Evolutionary conservation across 2,113 vertebrate genomes (phyloP), one percentile per base, ranked within the genome.

Genomic region (Pimephales promelas): DNA sequence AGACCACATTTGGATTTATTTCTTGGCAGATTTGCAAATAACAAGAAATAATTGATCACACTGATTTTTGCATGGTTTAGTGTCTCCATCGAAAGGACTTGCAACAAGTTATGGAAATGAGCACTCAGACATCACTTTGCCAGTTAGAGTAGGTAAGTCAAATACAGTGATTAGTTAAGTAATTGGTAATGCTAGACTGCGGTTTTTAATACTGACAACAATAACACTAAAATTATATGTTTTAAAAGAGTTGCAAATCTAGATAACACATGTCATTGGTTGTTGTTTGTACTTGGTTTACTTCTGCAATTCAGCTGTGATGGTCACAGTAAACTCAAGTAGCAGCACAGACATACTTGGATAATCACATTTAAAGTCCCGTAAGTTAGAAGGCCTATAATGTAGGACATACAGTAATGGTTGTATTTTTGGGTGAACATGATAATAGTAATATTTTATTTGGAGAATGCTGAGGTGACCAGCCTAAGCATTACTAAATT

Each of bases 91-190:
- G 28, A 13, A 8, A 70, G 40, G 54, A 28, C 28, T 54, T 83
- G 22, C 52, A 45, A 47, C 14, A 22, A 16, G 31, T 43, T 56
- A 66, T 34, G 68, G 28, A 66, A 82, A 56, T 54, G 10, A 77
- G 72, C 28, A 49, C 47, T 24, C 54, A 81, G 66, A 45, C 36
- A 40, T 70, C 26, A 24, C 18, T 71, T 87, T 74, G 59, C 34
- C 28, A 40, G 22, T 26, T 40, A 59, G 2, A 82, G 57, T 76
- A 18, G 49, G 86, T 87, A 76, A 85, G 83, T 85, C 24, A 80
- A 75, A 24, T 28, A n/a, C 8, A 31, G 11, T 70, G 59, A 20
- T 59, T 14, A 28, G 11, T 64, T 56, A 56, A 47, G 24, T 36
- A 22, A 40, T 11, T 71, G 22, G 40, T 47, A n/a, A 71, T 45